Evolutionary conservation across 1,140 invertebrate species (phyloP), one percentile per base, ranked within the genome.

Genomic region (Gryllus bimaculatus): DNA sequence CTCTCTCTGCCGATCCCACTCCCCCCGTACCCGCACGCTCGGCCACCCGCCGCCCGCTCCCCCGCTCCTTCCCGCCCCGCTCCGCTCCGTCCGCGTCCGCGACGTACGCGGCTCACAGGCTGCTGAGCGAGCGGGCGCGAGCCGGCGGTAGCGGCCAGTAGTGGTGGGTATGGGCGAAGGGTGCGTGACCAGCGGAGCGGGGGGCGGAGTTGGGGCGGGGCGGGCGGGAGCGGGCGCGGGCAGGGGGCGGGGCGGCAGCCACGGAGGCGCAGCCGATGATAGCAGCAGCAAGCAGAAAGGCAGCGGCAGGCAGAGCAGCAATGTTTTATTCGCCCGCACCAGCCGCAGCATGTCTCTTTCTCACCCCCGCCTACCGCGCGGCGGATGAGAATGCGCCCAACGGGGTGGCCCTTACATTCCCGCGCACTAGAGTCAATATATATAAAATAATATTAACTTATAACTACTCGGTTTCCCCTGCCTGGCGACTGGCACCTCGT

Each of bases 361-460:
- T 47, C 20, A n/a, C 8, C 15, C 21, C 15, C n/a, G 20, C 15
- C 15, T 21, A 20, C 48, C 18, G 47, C 48, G 47, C 48, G 47
- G 47, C 48, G 47, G 6, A 15, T 13, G 15, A 47, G n/a, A 15
- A n/a, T 5, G 7, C 8, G 26, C 21, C 13, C 54, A n/a, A 78
- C 48, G 66, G 54, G 39, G 39, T 20, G 26, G 54, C 15, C 26
- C 26, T 20, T 75, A 79, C 78, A 76, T 79, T 79, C 73, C 74
- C 48, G 48, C 75, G 49, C 75, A 77, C 74, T 79, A 79, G 79
- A 76, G 75, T 75, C 74, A 79, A 76, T 76, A 79, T 66, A 75
- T 66, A 66, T 66, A 66, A 66, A 13, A 7, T 66, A 39, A 39
- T 39, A 5, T 66, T 1, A 66, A 3, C 2, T 7, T 66, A 66